phyloP scores from a whole-genome alignment of 1,140 invertebrate genomes.

The Capitella teleta region DNA sequence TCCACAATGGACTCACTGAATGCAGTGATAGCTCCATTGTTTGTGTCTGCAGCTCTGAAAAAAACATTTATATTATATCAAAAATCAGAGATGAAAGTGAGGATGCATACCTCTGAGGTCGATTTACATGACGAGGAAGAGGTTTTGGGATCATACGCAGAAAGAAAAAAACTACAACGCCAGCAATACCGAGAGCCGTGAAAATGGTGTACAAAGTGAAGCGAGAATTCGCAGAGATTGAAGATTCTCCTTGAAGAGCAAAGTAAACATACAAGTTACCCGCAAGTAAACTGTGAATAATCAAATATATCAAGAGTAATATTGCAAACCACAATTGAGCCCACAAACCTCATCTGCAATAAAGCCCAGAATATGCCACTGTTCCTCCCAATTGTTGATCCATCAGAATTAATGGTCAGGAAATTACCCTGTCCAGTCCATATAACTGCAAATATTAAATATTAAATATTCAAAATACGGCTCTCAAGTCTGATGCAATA shows the following conservation, averaged over 20 bases:
- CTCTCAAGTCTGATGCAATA: neutral
- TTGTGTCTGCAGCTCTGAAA: too few species aligned
- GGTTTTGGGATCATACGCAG: too few species aligned
- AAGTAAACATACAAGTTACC: conserved; percentile 91
- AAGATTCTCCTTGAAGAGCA: conserved; percentile 64
- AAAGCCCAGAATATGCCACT: conserved; percentile 93
- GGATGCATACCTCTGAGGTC: too few species aligned
- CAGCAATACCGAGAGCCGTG: conserved; percentile 49
- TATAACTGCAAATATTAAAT: conserved; percentile 23
- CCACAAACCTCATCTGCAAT: conserved; percentile 65
- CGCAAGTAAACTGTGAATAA: conserved; percentile 66
- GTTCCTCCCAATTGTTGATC: conserved; percentile 77
- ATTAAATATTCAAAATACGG: neutral
- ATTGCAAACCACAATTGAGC: too few species aligned
- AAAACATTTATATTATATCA: too few species aligned
- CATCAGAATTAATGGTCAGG: conserved; percentile 76
- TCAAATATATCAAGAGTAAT: too few species aligned
- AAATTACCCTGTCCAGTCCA: conserved; percentile 81
- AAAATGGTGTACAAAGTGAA: conserved; percentile 65
- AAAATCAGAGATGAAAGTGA: too few species aligned
- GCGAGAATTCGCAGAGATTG: conserved; percentile 53
- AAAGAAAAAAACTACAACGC: too few species aligned
- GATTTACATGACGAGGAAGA: too few species aligned
- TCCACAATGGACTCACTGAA: too few species aligned
- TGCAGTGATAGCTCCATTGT: too few species aligned